Evolutionary conservation across 1,140 invertebrate genomes (phyloP).

Genomic region (Penaeus vannamei): DNA sequence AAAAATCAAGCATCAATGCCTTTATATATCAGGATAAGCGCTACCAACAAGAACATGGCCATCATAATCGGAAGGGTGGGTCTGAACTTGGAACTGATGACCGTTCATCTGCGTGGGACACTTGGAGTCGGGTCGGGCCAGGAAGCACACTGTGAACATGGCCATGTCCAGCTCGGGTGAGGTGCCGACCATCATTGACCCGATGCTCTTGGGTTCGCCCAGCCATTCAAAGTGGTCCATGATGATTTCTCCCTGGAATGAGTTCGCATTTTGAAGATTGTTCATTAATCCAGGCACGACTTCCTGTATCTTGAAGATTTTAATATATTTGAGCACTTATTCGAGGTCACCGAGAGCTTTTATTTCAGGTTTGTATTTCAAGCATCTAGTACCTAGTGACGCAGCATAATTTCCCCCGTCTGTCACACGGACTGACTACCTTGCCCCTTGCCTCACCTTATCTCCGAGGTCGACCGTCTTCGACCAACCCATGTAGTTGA

Average conservation of each 20-base stretch:
- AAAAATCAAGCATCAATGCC: neutral
- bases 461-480: slow-evolving; percentile 81
- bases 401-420: neutral
- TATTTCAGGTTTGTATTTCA: slow-evolving; percentile 3
- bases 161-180: slow-evolving; percentile 95
- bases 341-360: slow-evolving; percentile 3
- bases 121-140: slow-evolving; percentile 74
- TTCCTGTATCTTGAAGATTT: slow-evolving; percentile 79
- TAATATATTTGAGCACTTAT: slow-evolving; percentile 68
- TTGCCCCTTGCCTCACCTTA: slow-evolving; percentile 68
- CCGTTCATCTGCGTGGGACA: slow-evolving; percentile 59
- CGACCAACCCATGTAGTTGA: slow-evolving; percentile 86
- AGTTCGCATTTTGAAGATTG: neutral
- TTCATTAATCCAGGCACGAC: slow-evolving; percentile 72
- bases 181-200: slow-evolving; percentile 88
- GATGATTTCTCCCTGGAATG: slow-evolving; percentile 70
- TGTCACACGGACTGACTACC: slow-evolving; percentile 37
- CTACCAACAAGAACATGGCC: slow-evolving; percentile 54
- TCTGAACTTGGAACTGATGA: slow-evolving; percentile 56
- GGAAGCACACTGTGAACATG: slow-evolving; percentile 89
- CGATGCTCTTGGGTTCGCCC: slow-evolving; percentile 82
- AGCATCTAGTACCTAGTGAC: neutral
- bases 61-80: slow-evolving; percentile 32
- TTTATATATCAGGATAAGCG: slow-evolving; percentile 62
- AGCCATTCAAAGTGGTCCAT: slow-evolving; percentile 84